Base-by-base conservation (phyloP, 2,888 invertebrate genomes). In the Tholera decimalis region DNA sequence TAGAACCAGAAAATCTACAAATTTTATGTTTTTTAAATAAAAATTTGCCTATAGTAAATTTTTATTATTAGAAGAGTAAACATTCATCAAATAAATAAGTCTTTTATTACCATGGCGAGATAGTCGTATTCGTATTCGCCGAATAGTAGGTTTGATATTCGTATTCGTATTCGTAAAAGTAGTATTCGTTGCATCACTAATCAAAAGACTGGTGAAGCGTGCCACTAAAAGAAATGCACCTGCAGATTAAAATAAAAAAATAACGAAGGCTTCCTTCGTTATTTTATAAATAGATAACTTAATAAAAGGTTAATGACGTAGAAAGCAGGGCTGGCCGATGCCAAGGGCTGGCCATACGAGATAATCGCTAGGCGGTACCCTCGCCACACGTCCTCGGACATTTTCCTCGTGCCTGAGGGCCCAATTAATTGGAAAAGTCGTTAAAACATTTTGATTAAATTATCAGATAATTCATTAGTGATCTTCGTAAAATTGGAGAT, bases 391-490 rank as follows among this genome's bases (percentile, higher is more conserved):
- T 80, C 80, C 82, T 77, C 78, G 80, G 82, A 82, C 83, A 63
- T 80, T 87, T 84, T 82, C 79, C 79, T 78, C 74, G 55, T 60
- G 72, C 50, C 58, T 30, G 28, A 84, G 83, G 84, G 79, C 71
- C 73, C 67, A 79, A 79, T 83, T 84, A 83, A 84, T 83, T 74
- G 73, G 79, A 58, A 61, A 69, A 77, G 77, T 84, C 85, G 83
- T 85, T 88, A 84, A 84, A 84, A 83, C 73, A 72, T 62, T 77
- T 69, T 73, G 82, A 84, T 85, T 80, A 82, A 83, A 85, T 86
- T 49, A 49, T 30, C 35, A 43, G 37, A 39, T 43, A 76, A 54
- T 79, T 69, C 24, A 53, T 59, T 67, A 37, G 33, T 35, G 41
- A 59, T 70, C 56, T 28, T 43, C 30, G 26, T 46, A n/a, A 51